These are phyloP conservation scores for Tyrophagus putrescentiae DNA, from an alignment of 1,140 invertebrate genomes.

Conservation along the genomic window DNA sequence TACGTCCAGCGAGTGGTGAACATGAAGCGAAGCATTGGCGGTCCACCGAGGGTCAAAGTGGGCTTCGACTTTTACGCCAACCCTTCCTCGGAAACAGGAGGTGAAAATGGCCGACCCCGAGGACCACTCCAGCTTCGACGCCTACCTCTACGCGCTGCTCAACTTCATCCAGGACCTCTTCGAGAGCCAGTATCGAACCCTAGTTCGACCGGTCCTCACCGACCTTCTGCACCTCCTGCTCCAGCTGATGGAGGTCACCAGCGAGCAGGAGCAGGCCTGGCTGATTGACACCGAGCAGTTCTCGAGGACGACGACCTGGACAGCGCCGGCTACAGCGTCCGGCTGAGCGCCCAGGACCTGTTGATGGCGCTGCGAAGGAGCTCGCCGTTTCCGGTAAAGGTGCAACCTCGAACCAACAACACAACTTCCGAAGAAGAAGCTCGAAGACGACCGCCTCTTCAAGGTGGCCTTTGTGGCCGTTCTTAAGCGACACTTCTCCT, in stretches of 20 bases:
- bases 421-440: slow-evolving; percentile 9
- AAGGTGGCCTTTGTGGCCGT: slow-evolving; percentile 17
- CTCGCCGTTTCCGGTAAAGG: too few species aligned
- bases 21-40: slow-evolving; percentile 13
- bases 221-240: slow-evolving; percentile 59
- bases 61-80: slow-evolving; percentile 40
- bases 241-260: slow-evolving; percentile 59
- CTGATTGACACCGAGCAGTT: slow-evolving; percentile 55
- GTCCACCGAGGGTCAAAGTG: too few species aligned
- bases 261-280: slow-evolving; percentile 52
- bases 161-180: slow-evolving; percentile 54
- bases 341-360: slow-evolving; percentile 56
- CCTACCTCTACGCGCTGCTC: slow-evolving; percentile 56
- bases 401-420: too few species aligned
- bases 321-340: slow-evolving; percentile 51
- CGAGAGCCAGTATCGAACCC: slow-evolving; percentile 44
- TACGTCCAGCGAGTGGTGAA: slow-evolving; percentile 47
- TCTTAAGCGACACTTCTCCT: slow-evolving; percentile 47
- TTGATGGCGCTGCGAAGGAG: slow-evolving; percentile 32
- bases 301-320: slow-evolving; percentile 61
- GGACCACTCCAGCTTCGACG: slow-evolving; percentile 55
- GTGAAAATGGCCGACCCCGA: slow-evolving; percentile 41
- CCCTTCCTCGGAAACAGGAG: slow-evolving; percentile 34
- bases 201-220: slow-evolving; percentile 48
- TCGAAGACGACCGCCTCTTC: slow-evolving; percentile 19